phyloP scores from a whole-genome alignment of 2,888 invertebrate genomes.

The Cremastinae sp. region DNA sequence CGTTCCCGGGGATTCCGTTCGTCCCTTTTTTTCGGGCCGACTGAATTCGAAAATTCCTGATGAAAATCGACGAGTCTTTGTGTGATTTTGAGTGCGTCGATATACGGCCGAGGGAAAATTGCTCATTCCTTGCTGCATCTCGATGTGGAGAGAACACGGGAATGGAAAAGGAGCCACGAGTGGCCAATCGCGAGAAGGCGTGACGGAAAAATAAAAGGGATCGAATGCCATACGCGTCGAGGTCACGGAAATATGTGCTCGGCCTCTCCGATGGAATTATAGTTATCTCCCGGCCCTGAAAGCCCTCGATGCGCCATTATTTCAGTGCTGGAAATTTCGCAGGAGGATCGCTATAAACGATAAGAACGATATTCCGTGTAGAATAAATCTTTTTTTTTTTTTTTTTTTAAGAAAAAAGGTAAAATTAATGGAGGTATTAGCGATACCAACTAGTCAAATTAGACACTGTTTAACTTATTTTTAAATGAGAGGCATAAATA shows the following conservation, averaged over 20 bases:
- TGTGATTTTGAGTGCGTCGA: background rate
- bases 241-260: slow-evolving; percentile 32
- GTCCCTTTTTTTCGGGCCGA: no score
- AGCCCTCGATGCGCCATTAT: background rate
- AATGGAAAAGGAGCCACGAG: background rate
- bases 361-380: no score
- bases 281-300: background rate
- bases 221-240: slow-evolving; percentile 12
- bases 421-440: no score
- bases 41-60: no score
- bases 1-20: no score
- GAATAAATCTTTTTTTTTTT: no score
- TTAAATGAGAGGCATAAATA: no score
- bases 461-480: no score
- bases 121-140: background rate
- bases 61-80: background rate
- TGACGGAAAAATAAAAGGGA: slow-evolving; percentile 16
- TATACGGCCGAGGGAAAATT: slow-evolving; percentile 16
- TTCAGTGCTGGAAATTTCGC: background rate
- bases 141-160: background rate
- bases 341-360: no score
- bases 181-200: slow-evolving; percentile 6
- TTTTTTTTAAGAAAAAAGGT: no score
- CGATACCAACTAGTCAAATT: no score
- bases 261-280: background rate